These are phyloP conservation scores for Aplysina aerophoba DNA, from an alignment of 37 sponge, comb jelly and placozoan species.

Conservation along the genomic window DNA sequence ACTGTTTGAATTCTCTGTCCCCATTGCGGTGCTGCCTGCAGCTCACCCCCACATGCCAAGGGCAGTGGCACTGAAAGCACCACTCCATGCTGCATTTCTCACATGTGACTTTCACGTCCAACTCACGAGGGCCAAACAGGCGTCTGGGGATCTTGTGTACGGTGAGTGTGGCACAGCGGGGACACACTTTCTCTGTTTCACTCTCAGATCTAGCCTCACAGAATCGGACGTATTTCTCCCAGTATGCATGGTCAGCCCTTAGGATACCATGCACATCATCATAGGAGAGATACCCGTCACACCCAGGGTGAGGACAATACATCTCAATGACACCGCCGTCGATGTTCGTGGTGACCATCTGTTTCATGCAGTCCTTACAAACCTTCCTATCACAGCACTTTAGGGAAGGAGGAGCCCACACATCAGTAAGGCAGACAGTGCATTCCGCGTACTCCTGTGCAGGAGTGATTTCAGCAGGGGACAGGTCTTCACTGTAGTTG, in stretches of 20 bases:
- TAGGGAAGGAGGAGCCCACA: neutral
- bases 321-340: constrained; percentile 14
- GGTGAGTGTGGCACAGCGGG: constrained; percentile 30
- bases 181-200: constrained; percentile 45
- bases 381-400: constrained; percentile 51
- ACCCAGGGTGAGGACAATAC: constrained; percentile 28
- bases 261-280: neutral
- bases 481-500: too few species aligned
- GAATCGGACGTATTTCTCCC: constrained; percentile 31
- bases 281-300: neutral
- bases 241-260: neutral
- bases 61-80: constrained; percentile 67
- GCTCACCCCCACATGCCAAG: constrained; percentile 50
- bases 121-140: neutral
- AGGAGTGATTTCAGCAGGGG: neutral
- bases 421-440: neutral
- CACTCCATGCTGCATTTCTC: constrained; percentile 37
- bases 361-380: constrained; percentile 53
- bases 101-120: constrained; percentile 42
- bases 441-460: neutral
- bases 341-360: constrained; percentile 34
- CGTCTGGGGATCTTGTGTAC: neutral
- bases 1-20: constrained; percentile 38
- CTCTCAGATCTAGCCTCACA: neutral
- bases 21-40: constrained; percentile 44